phyloP scores from a whole-genome alignment of 2,113 vertebrate species.

The Poeciliopsis prolifica region DNA sequence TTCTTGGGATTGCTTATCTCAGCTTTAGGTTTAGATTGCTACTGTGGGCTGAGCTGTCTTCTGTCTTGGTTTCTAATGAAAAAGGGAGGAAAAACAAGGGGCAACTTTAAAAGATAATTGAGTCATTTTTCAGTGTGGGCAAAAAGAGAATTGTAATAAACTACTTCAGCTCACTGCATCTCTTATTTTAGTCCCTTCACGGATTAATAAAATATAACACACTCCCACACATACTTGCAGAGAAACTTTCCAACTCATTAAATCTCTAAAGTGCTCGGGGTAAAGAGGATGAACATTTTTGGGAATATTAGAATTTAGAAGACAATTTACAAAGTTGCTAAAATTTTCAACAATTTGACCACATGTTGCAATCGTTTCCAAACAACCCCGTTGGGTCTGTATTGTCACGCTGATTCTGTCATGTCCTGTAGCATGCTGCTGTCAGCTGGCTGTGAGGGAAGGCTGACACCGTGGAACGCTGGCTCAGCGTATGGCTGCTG shows the following conservation, averaged over 20 bases:
- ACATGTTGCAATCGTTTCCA: neutral
- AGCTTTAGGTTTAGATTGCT: conserved; percentile 34
- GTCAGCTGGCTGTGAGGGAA: conserved; percentile 17
- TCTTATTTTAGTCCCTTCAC: conserved; percentile 52
- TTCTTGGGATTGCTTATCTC: conserved; percentile 40
- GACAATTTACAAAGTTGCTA: neutral
- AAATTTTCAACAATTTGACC: neutral
- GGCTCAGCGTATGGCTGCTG: conserved; percentile 31
- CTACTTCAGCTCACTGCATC: conserved; percentile 51
- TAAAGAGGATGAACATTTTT: neutral
- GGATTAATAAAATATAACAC: conserved; percentile 51
- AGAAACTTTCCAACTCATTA: neutral
- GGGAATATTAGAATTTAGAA: neutral
- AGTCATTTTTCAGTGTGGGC: conserved; percentile 64
- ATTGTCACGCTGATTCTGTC: conserved; percentile 6
- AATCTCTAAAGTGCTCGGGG: neutral
- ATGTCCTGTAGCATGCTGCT: conserved; percentile 22
- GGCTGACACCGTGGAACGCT: conserved; percentile 19
- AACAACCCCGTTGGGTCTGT: neutral
- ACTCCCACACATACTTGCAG: conserved; percentile 4
- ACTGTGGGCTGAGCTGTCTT: conserved; percentile 24
- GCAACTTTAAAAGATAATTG: conserved; percentile 70
- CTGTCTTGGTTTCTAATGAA: conserved; percentile 50
- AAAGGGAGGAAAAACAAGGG: conserved; percentile 34
- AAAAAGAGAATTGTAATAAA: conserved; percentile 64